Evolutionary conservation across 2,113 vertebrate species (phyloP), one percentile per base, ranked within the genome.

Genomic region (Sterna hirundo): DNA sequence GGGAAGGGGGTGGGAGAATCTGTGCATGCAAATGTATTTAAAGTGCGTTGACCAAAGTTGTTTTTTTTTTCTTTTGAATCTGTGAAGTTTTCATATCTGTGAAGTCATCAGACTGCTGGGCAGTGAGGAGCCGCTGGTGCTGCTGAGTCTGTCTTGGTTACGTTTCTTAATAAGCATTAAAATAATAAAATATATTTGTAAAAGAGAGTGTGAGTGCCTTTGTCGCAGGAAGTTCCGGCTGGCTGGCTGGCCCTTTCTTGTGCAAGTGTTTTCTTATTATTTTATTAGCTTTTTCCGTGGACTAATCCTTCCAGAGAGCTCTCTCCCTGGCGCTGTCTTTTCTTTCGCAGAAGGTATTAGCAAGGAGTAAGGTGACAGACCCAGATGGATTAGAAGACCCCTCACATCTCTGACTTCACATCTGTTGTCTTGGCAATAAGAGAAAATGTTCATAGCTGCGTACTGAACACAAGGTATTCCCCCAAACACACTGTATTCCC

Each of bases 151-250:
- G 96, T 96, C 97, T 97, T 96, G 95, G 94, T 97, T 97, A 97
- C 91, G 83, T 96, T 97, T 97, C 95, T 97, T 96, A 97, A 96
- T 95, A 94, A 97, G 91, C 93, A 96, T 96, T 97, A 95, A 97
- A 94, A 96, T 97, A 97, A 97, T 96, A 97, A 97, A 96, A 94
- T 97, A 97, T 97, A 90, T 97, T 97, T 97, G 75, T 97, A 97
- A 91, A 96, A 97, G 74, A 70, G 38, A 77, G 94, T 12, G 70
- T 83, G 82, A 83, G 93, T 87, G 68, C 64, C 87, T 97, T 83
- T 96, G 84, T 96, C 38, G 71, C 42, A 60, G 93, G 70, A 82
- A 89, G 77, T 69, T 79, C 70, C 0, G 0, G 13, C 82, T 81
- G 54, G 22, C 46, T 62, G 54, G 22, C 46, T 58, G n/a, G 30